These are phyloP conservation scores for Aphelenchoides bicaudatus DNA, from an alignment of 2,888 invertebrate genomes.

Conservation along the genomic window DNA sequence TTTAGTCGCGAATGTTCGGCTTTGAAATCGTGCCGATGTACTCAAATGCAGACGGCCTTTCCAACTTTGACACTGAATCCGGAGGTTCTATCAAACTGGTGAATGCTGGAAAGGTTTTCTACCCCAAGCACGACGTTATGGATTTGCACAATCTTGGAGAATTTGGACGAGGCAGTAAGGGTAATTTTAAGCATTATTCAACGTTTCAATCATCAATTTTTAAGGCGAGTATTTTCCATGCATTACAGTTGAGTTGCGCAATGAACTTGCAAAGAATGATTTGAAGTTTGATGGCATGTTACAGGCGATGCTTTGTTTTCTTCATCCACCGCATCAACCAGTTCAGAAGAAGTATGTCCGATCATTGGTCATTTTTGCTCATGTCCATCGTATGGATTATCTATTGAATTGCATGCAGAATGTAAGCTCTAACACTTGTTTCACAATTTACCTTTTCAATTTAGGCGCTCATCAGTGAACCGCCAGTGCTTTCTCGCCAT, in stretches of 20 bases:
- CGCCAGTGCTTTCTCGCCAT: neutral
- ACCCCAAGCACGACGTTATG: constrained; percentile 41
- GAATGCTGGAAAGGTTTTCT: constrained; percentile 34
- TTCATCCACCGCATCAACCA: constrained; percentile 34
- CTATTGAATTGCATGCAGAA: constrained; percentile 12
- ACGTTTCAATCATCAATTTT: constrained; percentile 7
- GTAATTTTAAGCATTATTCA: neutral
- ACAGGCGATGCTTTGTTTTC: constrained; percentile 35
- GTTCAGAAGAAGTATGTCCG: constrained; percentile 37
- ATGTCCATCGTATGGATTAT: constrained; percentile 39
- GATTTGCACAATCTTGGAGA: constrained; percentile 32
- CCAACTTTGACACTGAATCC: no score
- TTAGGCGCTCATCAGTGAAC: neutral
- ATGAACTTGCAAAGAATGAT: constrained; percentile 29
- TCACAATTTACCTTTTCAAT: neutral
- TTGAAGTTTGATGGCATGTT: constrained; percentile 34
- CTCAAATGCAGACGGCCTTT: no score
- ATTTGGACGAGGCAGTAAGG: constrained; percentile 24
- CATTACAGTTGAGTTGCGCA: constrained; percentile 35
- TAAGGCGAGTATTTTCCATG: constrained; percentile 35
- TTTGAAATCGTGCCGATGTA: no score
- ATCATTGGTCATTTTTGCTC: constrained; percentile 40
- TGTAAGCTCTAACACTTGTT: neutral
- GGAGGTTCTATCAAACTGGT: constrained; percentile 5
- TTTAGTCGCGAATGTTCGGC: no score